Conservation (phyloP, 2,888 invertebrate genomes). For the Campaea margaritaria region DNA sequence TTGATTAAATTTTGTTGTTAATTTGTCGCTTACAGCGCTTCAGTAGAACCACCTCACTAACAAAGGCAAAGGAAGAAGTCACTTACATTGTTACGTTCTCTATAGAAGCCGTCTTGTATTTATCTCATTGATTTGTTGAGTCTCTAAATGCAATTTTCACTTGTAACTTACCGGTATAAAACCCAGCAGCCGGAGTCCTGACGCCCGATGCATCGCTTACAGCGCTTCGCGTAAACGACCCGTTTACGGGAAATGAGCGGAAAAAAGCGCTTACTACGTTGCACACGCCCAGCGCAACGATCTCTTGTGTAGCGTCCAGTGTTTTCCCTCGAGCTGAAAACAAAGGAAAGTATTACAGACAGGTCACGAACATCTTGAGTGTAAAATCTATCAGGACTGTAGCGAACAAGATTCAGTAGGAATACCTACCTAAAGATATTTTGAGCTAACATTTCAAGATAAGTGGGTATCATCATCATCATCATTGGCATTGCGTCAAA, state of each 20-base stretch:
- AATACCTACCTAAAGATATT: too few relatives aligned
- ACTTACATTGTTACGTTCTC: too few relatives aligned
- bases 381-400: not conserved
- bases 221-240: conserved; percentile 90
- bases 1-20: too few relatives aligned
- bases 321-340: conserved; percentile 87
- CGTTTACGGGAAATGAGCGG: conserved; percentile 91
- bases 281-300: conserved; percentile 90
- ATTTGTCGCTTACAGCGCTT: too few relatives aligned
- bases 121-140: not conserved
- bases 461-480: too few relatives aligned
- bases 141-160: not conserved
- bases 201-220: conserved; percentile 93
- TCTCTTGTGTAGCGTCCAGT: conserved; percentile 92
- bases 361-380: not conserved
- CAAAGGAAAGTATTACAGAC: conserved; percentile 6
- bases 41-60: too few relatives aligned
- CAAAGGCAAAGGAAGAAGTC: too few relatives aligned
- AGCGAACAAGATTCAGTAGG: too few relatives aligned
- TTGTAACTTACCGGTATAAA: conserved; percentile 86
- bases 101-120: not conserved
- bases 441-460: too few relatives aligned
- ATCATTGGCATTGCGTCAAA: too few relatives aligned
- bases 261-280: conserved; percentile 91
- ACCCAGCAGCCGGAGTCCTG: conserved; percentile 89